phyloP scores from a whole-genome alignment of 2,797 vertebrate species.

The Mus spretus region DNA sequence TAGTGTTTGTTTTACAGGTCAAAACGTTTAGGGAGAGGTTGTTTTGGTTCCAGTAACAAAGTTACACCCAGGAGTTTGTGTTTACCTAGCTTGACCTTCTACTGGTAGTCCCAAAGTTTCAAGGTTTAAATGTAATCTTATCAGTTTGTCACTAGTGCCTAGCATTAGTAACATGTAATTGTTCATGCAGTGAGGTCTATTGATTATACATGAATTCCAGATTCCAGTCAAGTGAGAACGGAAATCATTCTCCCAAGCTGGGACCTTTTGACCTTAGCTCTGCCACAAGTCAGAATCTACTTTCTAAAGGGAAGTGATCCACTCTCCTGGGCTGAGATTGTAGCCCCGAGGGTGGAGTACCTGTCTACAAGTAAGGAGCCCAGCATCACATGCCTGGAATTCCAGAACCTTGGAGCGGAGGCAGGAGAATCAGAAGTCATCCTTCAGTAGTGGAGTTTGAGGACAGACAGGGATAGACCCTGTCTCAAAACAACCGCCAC shows the following conservation, averaged over 20 bases:
- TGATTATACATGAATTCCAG: slow-evolving; percentile 20
- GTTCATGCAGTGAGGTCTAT: background rate
- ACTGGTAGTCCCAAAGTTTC: background rate
- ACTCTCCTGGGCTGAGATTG: background rate
- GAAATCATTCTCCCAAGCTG: background rate
- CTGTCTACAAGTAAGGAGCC: background rate
- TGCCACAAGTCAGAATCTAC: background rate
- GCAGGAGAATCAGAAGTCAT: background rate
- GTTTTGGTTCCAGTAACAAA: background rate
- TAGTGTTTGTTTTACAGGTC: background rate
- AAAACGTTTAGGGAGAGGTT: background rate
- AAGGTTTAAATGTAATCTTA: background rate
- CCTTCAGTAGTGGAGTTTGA: background rate
- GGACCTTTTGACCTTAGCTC: background rate
- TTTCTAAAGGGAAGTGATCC: background rate
- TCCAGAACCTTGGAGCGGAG: background rate
- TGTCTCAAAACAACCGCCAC: background rate
- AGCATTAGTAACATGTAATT: background rate
- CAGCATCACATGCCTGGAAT: background rate
- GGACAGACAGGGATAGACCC: too few relatives aligned
- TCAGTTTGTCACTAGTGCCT: background rate
- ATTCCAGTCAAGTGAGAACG: slow-evolving; percentile 11
- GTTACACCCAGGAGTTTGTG: background rate
- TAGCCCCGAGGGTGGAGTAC: background rate
- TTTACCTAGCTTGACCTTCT: background rate